These are phyloP conservation scores for Capricornis sumatraensis DNA, from an alignment of 2,113 vertebrate genomes.

Conservation along the genomic window DNA sequence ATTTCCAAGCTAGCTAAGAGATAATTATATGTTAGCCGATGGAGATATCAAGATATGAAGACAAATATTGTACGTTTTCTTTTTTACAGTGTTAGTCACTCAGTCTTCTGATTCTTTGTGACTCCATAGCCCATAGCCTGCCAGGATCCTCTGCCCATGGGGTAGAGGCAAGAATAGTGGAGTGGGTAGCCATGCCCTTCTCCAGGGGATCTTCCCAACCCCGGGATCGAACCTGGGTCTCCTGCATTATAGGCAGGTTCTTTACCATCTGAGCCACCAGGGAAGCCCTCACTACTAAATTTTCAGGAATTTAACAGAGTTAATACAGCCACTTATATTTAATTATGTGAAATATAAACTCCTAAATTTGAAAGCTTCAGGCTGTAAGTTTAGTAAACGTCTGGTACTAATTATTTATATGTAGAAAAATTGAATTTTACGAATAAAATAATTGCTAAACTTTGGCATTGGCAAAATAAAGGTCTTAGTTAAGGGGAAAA, in stretches of 20 bases:
- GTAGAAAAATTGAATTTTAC: constrained; percentile 36
- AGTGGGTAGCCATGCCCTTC: not conserved
- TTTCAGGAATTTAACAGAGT: constrained; percentile 23
- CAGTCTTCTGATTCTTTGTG: not conserved
- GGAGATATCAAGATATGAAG: not conserved
- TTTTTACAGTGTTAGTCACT: not conserved
- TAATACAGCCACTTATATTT: not conserved
- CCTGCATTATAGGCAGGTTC: not conserved
- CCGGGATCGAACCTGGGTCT: not conserved
- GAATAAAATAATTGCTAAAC: constrained; percentile 2
- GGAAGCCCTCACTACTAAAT: not conserved
- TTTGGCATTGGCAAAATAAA: not conserved
- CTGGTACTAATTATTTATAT: not conserved
- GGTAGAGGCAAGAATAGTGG: not conserved
- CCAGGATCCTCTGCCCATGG: not conserved
- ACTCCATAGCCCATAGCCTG: not conserved
- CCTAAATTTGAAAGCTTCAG: not conserved
- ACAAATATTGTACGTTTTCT: not conserved
- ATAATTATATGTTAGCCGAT: not conserved
- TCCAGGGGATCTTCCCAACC: not conserved
- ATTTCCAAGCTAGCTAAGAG: not conserved
- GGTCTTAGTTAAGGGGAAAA: not conserved
- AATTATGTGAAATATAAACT: not conserved
- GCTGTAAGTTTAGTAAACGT: not conserved
- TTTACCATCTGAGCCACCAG: not conserved